These are phyloP conservation scores for Grammomys dolichurus DNA, from an alignment of 2,113 vertebrate species.

Conservation along the genomic window DNA sequence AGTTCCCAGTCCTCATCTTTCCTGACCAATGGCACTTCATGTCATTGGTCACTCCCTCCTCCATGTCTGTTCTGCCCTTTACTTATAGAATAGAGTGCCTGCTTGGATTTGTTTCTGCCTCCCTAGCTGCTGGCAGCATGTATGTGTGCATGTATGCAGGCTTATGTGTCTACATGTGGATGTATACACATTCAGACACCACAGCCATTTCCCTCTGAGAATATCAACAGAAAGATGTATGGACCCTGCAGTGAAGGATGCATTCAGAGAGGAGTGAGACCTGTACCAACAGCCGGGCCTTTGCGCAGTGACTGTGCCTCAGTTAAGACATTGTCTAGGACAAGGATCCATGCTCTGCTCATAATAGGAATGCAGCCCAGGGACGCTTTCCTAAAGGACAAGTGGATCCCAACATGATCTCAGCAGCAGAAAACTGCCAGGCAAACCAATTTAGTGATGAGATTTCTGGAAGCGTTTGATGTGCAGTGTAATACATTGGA, in stretches of 20 bases:
- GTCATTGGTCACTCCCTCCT: not conserved
- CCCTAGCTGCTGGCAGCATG: not conserved
- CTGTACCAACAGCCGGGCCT: not conserved
- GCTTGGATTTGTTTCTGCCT: not conserved
- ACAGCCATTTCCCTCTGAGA: not conserved
- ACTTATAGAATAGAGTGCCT: not conserved
- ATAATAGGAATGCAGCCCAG: not conserved
- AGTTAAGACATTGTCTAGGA: not conserved
- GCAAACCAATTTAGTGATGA: not conserved
- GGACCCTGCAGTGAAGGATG: not conserved
- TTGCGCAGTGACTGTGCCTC: not conserved
- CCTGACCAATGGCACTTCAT: not conserved
- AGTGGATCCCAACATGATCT: not conserved
- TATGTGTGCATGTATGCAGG: not conserved
- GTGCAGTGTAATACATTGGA: not conserved
- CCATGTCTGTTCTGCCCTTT: not conserved
- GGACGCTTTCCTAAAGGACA: constrained; percentile 13
- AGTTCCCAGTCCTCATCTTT: not conserved
- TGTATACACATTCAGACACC: not conserved
- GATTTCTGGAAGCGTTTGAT: constrained; percentile 1
- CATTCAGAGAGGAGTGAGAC: not conserved
- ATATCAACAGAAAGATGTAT: not conserved
- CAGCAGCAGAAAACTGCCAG: not conserved
- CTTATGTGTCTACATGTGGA: not conserved
- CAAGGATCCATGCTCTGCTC: not conserved